Percentiles rank a stretch among this genome's conserved stretches.
Conservation (phyloP, 2,888 invertebrate genomes). For the Drosophila robusta region DNA sequence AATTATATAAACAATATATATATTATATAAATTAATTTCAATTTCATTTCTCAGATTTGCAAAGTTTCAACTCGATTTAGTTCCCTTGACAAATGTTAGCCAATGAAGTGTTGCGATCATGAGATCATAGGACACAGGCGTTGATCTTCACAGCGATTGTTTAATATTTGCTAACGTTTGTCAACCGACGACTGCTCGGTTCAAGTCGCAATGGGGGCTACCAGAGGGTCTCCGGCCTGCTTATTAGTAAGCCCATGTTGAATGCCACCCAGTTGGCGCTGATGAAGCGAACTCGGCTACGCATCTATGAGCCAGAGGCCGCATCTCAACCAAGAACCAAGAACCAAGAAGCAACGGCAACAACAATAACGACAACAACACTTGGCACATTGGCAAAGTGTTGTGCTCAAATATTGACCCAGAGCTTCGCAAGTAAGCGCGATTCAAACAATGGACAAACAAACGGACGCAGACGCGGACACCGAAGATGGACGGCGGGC, state of each 20-base stretch:
- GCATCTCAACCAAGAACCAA: no score
- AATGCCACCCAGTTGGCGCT: constrained; percentile 52
- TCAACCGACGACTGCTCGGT: constrained; percentile 36
- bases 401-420: constrained; percentile 76
- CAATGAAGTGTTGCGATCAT: constrained; percentile 9
- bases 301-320: constrained; percentile 5
- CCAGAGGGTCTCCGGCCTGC: constrained; percentile 8
- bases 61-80: not conserved
- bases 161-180: constrained; percentile 33
- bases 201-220: constrained; percentile 24
- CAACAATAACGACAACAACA: constrained; percentile 44
- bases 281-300: constrained; percentile 19
- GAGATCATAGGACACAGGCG: constrained; percentile 20
- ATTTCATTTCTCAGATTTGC: not conserved
- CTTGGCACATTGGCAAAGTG: constrained; percentile 81
- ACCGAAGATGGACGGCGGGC: constrained; percentile 1
- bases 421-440: constrained; percentile 82
- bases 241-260: constrained; percentile 48
- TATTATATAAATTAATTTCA: no score
- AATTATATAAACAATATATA: no score
- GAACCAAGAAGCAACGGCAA: constrained; percentile 13
- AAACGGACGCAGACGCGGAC: constrained; percentile 33
- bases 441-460: constrained; percentile 79
- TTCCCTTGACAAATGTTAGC: not conserved
- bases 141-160: constrained; percentile 2